These are phyloP conservation scores for Archilochus colubris DNA, from an alignment of 2,113 vertebrate genomes.

Conservation along the genomic window DNA sequence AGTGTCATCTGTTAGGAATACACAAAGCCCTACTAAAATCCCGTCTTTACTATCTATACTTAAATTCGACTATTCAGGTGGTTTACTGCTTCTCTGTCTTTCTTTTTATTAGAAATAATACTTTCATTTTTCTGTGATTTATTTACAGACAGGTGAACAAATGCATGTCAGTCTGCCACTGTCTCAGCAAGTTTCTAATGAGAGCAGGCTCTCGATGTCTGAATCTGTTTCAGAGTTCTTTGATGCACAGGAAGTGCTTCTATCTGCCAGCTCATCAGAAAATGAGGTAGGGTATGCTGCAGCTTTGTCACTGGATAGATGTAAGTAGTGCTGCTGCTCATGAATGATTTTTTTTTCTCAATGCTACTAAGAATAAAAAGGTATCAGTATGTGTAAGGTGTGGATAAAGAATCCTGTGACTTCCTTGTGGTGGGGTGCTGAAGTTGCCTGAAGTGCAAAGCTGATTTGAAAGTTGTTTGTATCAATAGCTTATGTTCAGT, in stretches of 20 bases:
- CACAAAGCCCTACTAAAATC: background rate
- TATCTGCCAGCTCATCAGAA: constrained; percentile 97
- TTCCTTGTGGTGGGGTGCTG: background rate
- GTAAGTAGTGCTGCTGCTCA: background rate
- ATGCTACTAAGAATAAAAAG: background rate
- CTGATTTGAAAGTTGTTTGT: background rate
- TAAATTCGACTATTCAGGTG: background rate
- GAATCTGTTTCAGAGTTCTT: constrained; percentile 99
- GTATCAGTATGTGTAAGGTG: background rate
- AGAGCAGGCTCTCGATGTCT: constrained; percentile 98
- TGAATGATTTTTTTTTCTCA: background rate
- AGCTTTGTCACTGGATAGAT: background rate
- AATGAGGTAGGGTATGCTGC: constrained; percentile 84
- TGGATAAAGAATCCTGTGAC: background rate
- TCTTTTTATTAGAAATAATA: background rate
- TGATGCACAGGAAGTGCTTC: constrained; percentile 97
- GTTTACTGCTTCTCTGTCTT: background rate
- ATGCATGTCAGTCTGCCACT: constrained; percentile 91
- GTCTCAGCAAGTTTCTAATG: constrained; percentile 95
- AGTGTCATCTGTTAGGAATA: background rate
- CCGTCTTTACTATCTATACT: background rate
- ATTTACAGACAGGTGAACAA: constrained; percentile 85
- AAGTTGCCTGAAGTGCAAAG: background rate
- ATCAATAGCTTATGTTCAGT: background rate
- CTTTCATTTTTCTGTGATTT: constrained; percentile 20